Conservation (phyloP, 1,140 invertebrate genomes). For the Ceratoteleas bidentatus region DNA sequence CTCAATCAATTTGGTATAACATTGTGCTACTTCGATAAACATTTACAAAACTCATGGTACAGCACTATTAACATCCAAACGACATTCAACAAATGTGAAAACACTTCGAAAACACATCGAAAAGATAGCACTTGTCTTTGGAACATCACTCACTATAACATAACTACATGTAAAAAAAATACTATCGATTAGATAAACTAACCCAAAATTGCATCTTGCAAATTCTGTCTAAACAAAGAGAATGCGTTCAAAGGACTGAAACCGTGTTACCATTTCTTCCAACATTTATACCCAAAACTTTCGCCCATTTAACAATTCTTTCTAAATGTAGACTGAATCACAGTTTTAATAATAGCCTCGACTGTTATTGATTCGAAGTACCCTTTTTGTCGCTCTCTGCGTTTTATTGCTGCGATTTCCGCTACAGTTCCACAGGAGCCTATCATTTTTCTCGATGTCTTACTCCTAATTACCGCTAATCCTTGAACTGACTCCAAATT, state of each 20-base stretch:
- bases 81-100: too few species aligned
- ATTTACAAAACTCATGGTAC: too few species aligned
- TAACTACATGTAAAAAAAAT: neutral
- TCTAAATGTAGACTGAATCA: constrained; percentile 38
- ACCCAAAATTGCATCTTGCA: constrained; percentile 60
- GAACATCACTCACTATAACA: neutral
- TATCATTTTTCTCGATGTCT: too few species aligned
- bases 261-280: constrained; percentile 36
- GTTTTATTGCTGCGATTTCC: constrained; percentile 39
- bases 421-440: neutral
- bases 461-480: too few species aligned
- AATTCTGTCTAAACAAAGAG: constrained; percentile 33
- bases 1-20: too few species aligned
- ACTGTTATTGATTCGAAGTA: constrained; percentile 64
- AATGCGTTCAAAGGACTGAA: constrained; percentile 67
- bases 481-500: too few species aligned
- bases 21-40: too few species aligned
- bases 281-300: constrained; percentile 78
- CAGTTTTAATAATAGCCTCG: constrained; percentile 31
- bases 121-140: neutral
- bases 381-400: constrained; percentile 40
- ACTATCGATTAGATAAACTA: constrained; percentile 16
- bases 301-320: constrained; percentile 67
- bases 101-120: too few species aligned
- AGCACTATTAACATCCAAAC: too few species aligned